phyloP scores from a whole-genome alignment of 2,113 vertebrate species.

The Lepisosteus oculatus region DNA sequence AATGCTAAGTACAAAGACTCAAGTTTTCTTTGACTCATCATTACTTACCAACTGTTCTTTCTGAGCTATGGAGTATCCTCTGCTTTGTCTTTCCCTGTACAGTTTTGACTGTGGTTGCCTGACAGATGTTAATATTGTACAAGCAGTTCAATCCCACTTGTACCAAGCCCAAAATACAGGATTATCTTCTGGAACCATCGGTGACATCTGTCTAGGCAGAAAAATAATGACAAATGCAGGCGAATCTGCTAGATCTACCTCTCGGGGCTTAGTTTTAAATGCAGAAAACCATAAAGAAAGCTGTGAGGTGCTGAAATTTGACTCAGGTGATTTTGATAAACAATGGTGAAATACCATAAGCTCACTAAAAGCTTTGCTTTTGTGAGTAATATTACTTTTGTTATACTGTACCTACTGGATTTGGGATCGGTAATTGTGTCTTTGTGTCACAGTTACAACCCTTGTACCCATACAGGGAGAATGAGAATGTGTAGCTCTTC shows the following conservation, averaged over 20 bases:
- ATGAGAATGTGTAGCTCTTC: too few relatives aligned
- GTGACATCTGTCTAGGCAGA: background rate
- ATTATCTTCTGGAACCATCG: background rate
- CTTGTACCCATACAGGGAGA: too few relatives aligned
- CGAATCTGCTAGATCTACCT: too few relatives aligned
- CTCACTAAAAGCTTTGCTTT: background rate
- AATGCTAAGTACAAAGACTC: background rate
- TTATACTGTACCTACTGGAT: too few relatives aligned
- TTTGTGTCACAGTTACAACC: too few relatives aligned
- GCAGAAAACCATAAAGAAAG: background rate
- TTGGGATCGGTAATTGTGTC: too few relatives aligned
- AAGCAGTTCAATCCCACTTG: conserved; percentile 1
- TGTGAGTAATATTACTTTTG: too few relatives aligned
- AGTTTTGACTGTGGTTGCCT: background rate
- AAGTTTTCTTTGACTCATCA: too few relatives aligned
- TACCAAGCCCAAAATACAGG: conserved; percentile 1
- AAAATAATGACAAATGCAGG: too few relatives aligned
- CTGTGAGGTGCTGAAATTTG: too few relatives aligned
- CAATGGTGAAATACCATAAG: background rate
- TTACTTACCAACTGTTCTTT: background rate
- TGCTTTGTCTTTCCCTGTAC: background rate
- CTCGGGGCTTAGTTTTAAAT: background rate
- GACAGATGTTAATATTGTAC: conserved; percentile 11
- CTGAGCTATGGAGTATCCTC: background rate
- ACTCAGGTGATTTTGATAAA: too few relatives aligned